Base-by-base conservation (phyloP, 2,888 invertebrate genomes). In the Xestia rhomboidea region DNA sequence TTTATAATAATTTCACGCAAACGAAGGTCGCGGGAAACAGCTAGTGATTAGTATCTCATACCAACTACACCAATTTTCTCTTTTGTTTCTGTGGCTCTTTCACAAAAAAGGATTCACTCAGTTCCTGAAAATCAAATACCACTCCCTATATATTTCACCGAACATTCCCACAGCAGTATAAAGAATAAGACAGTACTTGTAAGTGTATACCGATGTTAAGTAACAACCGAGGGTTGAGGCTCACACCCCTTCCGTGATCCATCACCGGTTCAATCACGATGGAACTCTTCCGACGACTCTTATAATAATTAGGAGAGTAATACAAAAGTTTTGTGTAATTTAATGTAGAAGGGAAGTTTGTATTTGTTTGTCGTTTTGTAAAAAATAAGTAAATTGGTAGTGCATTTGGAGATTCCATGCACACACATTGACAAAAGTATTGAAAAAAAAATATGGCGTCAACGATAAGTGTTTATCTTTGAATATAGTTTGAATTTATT, bases 221-320 rank as follows among this genome's bases (percentile, higher is more conserved):
- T 83, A 84, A 88, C 78, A 83, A 79, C 70, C 46, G 49, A 81
- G 87, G 89, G 89, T 75, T 27, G 68, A 69, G 70, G 46, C 41
- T 64, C 71, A 85, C 90, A 91, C 93, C 93, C 92, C 91, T 91
- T 90, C 81, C 84, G 92, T 91, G 92, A 94, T 94, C 94, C 93
- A 94, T 94, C 94, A 94, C 91, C 86, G 78, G 83, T 89, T 92
- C 91, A 91, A 92, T 91, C 92, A 89, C 86, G 88, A 84, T 86
- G 70, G 76, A 84, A 87, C 85, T 90, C 88, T 88, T 87, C 87
- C 77, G 81, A 71, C 49, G 62, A 77, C 83, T 86, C 87, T 86
- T 84, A 67, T 79, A 86, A 88, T 86, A 83, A 89, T 89, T 89
- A 88, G 64, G 46, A 76, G 46, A n/a, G 34, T 88, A 86, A 87